Percentiles rank a stretch among this genome's conserved stretches.
These are phyloP conservation scores for Hippoglossus stenolepis DNA, from an alignment of 2,113 vertebrate species.

Conservation along the genomic window DNA sequence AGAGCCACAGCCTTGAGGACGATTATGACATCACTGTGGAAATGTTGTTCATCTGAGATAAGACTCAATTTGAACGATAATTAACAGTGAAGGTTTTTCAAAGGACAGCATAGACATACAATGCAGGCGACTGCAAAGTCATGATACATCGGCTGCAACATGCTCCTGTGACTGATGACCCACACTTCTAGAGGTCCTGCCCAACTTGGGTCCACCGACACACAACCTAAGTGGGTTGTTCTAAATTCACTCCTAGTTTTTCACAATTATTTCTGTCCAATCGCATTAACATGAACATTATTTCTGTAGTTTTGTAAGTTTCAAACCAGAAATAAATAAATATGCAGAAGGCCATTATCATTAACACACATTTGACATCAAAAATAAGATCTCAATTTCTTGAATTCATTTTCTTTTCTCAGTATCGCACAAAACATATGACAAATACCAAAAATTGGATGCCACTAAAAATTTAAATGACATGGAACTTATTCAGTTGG, in stretches of 20 bases:
- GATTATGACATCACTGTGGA: slow-evolving; percentile 41
- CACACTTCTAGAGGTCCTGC: not conserved
- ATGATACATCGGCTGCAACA: not conserved
- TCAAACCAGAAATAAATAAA: too few species aligned
- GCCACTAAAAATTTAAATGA: too few species aligned
- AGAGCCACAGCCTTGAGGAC: slow-evolving; percentile 12
- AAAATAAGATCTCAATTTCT: too few species aligned
- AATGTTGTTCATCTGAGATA: slow-evolving; percentile 32
- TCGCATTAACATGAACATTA: not conserved
- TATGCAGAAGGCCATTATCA: too few species aligned
- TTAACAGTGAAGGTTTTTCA: slow-evolving; percentile 26
- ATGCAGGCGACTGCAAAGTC: not conserved
- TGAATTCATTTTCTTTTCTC: too few species aligned
- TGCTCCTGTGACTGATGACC: not conserved
- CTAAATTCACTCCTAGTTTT: not conserved
- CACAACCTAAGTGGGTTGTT: not conserved
- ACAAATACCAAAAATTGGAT: not conserved
- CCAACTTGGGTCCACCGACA: not conserved
- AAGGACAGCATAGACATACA: slow-evolving; percentile 9
- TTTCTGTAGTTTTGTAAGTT: not conserved
- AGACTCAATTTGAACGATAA: slow-evolving; percentile 19
- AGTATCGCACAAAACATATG: not conserved
- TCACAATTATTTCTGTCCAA: not conserved
- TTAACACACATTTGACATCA: too few species aligned
- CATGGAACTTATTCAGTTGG: not conserved